A percentile compares a stretch with the other conserved stretches of the same genome.
Evolutionary conservation across 2,888 invertebrate genomes (phyloP).

Genomic region (Lasioglossum marginatum): DNA sequence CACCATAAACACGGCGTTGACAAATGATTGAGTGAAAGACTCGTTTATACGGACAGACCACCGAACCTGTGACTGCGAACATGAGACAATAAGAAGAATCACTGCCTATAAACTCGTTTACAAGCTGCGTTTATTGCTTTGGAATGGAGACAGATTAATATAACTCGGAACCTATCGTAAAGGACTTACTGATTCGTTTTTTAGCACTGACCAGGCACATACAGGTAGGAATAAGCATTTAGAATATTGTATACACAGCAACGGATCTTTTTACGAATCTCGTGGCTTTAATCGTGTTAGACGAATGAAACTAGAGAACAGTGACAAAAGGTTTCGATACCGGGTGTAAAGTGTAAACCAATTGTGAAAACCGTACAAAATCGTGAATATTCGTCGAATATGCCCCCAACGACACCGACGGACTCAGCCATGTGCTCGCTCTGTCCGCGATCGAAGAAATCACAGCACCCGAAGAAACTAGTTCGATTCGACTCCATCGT

Average conservation of each 20-base stretch:
- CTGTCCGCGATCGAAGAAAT: slow-evolving; percentile 86
- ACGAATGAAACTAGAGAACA: background rate
- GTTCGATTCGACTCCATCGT: slow-evolving; percentile 88
- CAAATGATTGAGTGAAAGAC: slow-evolving; percentile 10
- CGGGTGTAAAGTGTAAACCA: slow-evolving; percentile 25
- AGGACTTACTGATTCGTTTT: background rate
- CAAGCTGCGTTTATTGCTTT: slow-evolving; percentile 2
- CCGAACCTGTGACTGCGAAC: slow-evolving; percentile 3
- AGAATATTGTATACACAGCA: background rate
- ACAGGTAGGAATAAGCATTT: background rate
- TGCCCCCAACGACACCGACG: slow-evolving; percentile 85
- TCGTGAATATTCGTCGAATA: slow-evolving; percentile 76
- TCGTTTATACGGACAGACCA: background rate
- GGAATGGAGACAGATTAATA: background rate
- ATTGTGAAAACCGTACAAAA: slow-evolving; percentile 49
- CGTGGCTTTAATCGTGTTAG: background rate
- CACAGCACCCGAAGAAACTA: slow-evolving; percentile 86
- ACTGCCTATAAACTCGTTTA: slow-evolving; percentile 35
- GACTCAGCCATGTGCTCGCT: slow-evolving; percentile 87
- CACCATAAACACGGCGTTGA: background rate
- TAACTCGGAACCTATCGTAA: background rate
- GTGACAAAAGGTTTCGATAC: background rate
- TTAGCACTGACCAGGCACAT: slow-evolving; percentile 7
- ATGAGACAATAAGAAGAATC: slow-evolving; percentile 33
- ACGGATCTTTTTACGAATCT: background rate